Percentiles rank a stretch among this genome's conserved stretches.
Conservation (phyloP, 2,113 vertebrate species). For the Ardeotis arabs region DNA sequence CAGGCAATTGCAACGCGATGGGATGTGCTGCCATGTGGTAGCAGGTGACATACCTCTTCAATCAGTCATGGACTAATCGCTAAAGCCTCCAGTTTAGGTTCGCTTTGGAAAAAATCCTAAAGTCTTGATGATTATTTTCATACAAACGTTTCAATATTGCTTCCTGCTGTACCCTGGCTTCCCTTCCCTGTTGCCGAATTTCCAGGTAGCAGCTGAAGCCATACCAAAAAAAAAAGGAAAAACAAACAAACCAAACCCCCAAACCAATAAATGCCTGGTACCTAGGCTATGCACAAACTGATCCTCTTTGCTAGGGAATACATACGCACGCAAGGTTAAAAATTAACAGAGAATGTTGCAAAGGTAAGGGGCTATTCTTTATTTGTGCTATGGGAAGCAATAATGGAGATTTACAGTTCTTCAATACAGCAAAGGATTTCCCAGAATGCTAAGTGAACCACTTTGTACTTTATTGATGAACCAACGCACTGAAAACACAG, state of each 20-base stretch:
- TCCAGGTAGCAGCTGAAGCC: constrained; percentile 18
- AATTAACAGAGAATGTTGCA: constrained; percentile 5
- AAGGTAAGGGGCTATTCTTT: constrained; percentile 65
- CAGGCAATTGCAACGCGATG: neutral
- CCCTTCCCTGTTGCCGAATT: neutral
- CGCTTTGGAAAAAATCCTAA: constrained; percentile 32
- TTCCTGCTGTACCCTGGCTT: neutral
- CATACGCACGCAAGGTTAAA: constrained; percentile 42
- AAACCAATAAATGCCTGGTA: neutral
- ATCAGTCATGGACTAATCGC: constrained; percentile 35
- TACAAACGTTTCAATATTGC: neutral
- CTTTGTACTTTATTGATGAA: constrained; percentile 73
- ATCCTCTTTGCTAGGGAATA: neutral
- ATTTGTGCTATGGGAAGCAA: constrained; percentile 80
- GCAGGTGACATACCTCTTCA: constrained; percentile 52
- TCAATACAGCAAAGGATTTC: constrained; percentile 78
- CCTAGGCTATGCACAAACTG: neutral
- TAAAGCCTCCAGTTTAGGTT: constrained; percentile 3
- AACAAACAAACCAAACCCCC: neutral
- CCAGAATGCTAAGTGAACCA: constrained; percentile 79
- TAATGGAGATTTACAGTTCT: constrained; percentile 83
- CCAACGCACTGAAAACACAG: constrained; percentile 63
- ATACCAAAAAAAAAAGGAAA: neutral
- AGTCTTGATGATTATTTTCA: constrained; percentile 26
- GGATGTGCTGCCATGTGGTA: constrained; percentile 33